These are phyloP conservation scores for Oxyruncus cristatus DNA, from an alignment of 2,113 vertebrate species.

Conservation along the genomic window DNA sequence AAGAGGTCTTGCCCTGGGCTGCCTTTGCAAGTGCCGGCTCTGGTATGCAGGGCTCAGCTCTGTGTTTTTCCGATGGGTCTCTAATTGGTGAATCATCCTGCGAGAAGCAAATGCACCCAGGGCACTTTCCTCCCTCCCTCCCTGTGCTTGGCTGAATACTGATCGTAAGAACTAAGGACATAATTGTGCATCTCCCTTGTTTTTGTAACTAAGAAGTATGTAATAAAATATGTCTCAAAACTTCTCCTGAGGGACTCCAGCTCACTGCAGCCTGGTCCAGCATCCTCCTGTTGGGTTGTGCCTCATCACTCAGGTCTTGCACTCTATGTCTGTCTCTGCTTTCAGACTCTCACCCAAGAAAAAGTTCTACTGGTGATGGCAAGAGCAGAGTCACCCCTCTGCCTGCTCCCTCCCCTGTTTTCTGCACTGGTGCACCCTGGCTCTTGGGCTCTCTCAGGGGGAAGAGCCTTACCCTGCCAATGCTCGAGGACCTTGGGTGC, in stretches of 20 bases:
- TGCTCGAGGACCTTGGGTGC: not conserved
- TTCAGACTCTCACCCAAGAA: not conserved
- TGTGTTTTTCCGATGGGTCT: not conserved
- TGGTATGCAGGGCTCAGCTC: not conserved
- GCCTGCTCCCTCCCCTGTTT: not conserved
- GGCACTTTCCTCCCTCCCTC: not conserved
- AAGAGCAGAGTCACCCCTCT: not conserved
- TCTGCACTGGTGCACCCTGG: too few species aligned
- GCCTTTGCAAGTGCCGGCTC: not conserved
- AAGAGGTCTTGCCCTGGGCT: not conserved
- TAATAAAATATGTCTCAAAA: not conserved
- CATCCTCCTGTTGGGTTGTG: not conserved
- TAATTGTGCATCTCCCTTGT: not conserved
- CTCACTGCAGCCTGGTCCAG: not conserved
- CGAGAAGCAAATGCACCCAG: not conserved
- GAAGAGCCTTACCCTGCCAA: not conserved
- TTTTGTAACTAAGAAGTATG: not conserved
- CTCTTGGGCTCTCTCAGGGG: not conserved
- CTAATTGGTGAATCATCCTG: not conserved
- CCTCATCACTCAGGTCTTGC: not conserved
- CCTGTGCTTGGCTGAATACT: not conserved
- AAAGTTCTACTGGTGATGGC: accelerated
- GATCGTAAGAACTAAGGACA: accelerated
- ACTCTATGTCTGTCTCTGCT: not conserved
- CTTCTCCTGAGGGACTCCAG: not conserved